Percentiles rank a stretch among this genome's conserved stretches.
phyloP scores from a whole-genome alignment of 2,888 invertebrate species.

The Drosophila tanythrix region DNA sequence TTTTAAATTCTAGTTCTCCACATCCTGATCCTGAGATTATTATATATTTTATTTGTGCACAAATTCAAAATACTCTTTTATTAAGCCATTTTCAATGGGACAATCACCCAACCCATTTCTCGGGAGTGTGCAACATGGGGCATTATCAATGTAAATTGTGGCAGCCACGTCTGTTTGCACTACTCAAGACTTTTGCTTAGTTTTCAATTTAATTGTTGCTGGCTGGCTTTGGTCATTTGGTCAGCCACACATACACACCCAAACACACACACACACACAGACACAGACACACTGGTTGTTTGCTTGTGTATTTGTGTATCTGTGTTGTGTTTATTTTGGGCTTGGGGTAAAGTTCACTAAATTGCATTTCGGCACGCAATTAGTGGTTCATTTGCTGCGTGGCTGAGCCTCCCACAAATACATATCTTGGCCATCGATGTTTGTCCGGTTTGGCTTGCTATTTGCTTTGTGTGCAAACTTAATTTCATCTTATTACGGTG shows the following conservation, averaged over 20 bases:
- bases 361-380: constrained; percentile 84
- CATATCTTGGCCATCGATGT: constrained; percentile 37
- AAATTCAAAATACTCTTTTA: neutral
- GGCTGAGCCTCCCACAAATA: constrained; percentile 55
- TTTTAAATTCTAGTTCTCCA: too few relatives aligned
- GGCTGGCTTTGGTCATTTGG: constrained; percentile 56
- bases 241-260: constrained; percentile 27
- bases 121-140: constrained; percentile 12
- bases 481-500: constrained; percentile 80
- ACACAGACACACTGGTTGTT: constrained; percentile 1
- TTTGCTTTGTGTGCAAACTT: constrained; percentile 72
- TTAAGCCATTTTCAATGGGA: neutral
- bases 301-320: constrained; percentile 28
- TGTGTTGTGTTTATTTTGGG: constrained; percentile 33
- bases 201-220: constrained; percentile 69
- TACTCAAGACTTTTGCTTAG: constrained; percentile 75
- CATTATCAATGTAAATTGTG: constrained; percentile 53
- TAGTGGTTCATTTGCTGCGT: constrained; percentile 82
- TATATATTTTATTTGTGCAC: neutral
- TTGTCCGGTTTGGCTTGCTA: constrained; percentile 42
- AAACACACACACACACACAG: neutral
- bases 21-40: neutral
- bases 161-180: constrained; percentile 68
- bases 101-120: neutral
- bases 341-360: constrained; percentile 77